Evolutionary conservation across 2,113 vertebrate species (phyloP).

Genomic region (Odontophorus gujanensis): DNA sequence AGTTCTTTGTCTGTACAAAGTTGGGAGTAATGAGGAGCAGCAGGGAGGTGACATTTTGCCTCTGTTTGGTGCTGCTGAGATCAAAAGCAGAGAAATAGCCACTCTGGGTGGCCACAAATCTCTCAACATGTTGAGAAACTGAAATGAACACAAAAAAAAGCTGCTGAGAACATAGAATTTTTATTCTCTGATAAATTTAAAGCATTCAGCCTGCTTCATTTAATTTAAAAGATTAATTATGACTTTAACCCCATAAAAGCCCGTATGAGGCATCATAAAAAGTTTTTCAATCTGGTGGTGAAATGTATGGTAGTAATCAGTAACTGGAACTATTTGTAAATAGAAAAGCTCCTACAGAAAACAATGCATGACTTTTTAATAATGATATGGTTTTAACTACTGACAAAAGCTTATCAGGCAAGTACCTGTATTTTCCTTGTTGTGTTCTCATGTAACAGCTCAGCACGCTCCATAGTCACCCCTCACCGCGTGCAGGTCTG

Average conservation of each 20-base stretch:
- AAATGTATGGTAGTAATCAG: not conserved
- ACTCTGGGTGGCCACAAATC: not conserved
- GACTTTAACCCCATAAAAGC: not conserved
- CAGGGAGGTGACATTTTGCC: conserved; percentile 55
- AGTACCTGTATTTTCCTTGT: not conserved
- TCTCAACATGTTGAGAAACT: not conserved
- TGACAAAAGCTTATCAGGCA: not conserved
- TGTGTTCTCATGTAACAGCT: not conserved
- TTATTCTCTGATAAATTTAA: not conserved
- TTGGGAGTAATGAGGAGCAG: conserved; percentile 54
- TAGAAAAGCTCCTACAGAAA: not conserved
- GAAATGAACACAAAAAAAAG: not conserved
- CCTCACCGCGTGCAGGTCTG: not conserved
- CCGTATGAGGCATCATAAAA: not conserved
- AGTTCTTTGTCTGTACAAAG: conserved; percentile 14
- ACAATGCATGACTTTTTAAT: not conserved
- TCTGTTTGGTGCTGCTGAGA: conserved; percentile 34
- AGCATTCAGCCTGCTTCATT: not conserved
- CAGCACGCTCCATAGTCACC: not conserved
- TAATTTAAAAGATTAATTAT: not conserved
- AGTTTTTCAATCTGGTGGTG: not conserved
- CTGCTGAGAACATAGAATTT: not conserved
- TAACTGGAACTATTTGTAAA: not conserved
- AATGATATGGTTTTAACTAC: not conserved
- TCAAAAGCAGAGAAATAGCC: conserved; percentile 38